Evolutionary conservation across 2,888 invertebrate species (phyloP), one percentile per base, ranked within the genome.

Genomic region (Chydorus sphaericus): DNA sequence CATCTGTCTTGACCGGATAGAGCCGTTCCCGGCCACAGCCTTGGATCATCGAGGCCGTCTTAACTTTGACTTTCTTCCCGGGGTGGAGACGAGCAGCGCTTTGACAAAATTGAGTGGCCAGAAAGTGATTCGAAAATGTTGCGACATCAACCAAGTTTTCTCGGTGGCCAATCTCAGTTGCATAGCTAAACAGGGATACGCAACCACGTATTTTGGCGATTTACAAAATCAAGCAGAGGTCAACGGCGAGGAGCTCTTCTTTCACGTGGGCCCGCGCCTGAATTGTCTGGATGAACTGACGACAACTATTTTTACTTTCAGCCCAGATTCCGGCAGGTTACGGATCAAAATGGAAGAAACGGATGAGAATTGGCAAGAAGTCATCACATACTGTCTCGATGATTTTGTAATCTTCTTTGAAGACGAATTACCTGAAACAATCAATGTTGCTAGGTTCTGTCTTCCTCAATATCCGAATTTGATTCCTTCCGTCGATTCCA

Each of bases 71-170:
- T 44, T 44, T 26, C 11, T 44, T 26, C 26, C 5, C 23, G 11
- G 8, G 6, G 33, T 23, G 6, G 36, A 14, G 7, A 48, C 49
- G 14, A 23, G 14, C 30, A 6, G 6, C 6, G 23, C 18, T 18
- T 26, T 36, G 23, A 23, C 36, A 6, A 33, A n/a, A 16, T n/a
- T 55, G 11, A 2, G 23, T 11, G 49, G 49, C 10, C n/a, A 18
- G 26, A 26, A 23, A 16, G 49, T 55, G n/a, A 49, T 55, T 36
- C 49, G 49, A n/a, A 55, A 55, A 33, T 55, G 55, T 28, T 55
- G 55, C 33, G 55, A 55, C 16, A 23, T 30, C 10, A 31, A 30
- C 7, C 31, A 37, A n/a, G 37, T 36, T 26, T 55, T 23, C 11
- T 36, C 26, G 20, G 33, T 14, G 16, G 31, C 29, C 20, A 11